Evolutionary conservation across 2,888 invertebrate species (phyloP).

Genomic region (Oligia fasciuncula): DNA sequence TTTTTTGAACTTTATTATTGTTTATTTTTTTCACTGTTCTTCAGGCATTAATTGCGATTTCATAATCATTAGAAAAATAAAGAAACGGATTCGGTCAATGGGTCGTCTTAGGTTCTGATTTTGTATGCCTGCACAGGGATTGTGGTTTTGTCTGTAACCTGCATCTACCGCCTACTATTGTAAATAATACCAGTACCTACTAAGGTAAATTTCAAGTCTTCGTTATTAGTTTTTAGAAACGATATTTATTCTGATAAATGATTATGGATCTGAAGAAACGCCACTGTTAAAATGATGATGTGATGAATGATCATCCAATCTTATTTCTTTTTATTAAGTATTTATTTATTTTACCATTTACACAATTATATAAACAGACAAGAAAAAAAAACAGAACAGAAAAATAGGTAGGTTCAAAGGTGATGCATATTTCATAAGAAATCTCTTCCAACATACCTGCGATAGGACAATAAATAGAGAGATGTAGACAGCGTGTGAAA

Average conservation of each 20-base stretch:
- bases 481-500: no score
- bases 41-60: not conserved
- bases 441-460: no score
- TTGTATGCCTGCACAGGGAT: not conserved
- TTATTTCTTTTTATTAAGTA: not conserved
- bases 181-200: not conserved
- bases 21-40: not conserved
- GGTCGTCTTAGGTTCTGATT: not conserved
- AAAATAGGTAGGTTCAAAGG: no score
- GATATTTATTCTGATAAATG: not conserved
- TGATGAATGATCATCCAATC: not conserved
- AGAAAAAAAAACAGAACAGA: no score
- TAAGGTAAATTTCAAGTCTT: constrained; percentile 17
- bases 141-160: not conserved
- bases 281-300: not conserved
- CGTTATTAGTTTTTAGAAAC: not conserved
- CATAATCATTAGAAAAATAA: not conserved
- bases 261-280: not conserved
- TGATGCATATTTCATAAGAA: no score
- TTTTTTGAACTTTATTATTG: not conserved
- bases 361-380: no score
- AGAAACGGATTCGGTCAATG: not conserved
- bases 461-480: no score
- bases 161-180: not conserved
- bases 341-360: no score